phyloP scores from a whole-genome alignment of 2,797 vertebrate genomes.

The Zalophus californianus region DNA sequence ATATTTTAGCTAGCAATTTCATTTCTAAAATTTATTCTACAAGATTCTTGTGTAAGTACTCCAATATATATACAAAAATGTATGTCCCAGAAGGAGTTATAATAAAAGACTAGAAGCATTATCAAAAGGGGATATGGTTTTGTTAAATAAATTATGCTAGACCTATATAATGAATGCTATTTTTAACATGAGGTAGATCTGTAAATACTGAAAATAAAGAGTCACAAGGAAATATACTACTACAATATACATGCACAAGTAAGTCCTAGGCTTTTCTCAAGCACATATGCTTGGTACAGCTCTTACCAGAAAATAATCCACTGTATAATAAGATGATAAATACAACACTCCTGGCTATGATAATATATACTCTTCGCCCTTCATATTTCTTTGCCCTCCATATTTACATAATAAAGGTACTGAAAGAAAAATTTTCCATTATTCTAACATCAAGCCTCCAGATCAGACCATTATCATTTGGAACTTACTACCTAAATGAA shows the following conservation, averaged over 20 bases:
- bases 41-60: background rate
- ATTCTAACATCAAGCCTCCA: background rate
- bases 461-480: background rate
- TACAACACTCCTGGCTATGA: background rate
- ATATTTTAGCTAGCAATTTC: background rate
- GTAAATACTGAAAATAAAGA: background rate
- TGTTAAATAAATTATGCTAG: background rate
- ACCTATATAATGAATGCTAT: background rate
- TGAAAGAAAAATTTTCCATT: background rate
- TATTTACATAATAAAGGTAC: background rate
- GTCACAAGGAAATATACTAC: background rate
- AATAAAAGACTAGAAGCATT: background rate
- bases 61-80: background rate
- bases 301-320: background rate
- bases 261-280: background rate
- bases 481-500: background rate
- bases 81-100: background rate
- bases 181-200: background rate
- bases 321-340: background rate
- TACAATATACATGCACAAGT: background rate
- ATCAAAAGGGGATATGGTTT: background rate
- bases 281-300: background rate
- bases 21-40: background rate
- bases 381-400: background rate
- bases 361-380: background rate